These are phyloP conservation scores for Tyrophagus putrescentiae DNA, from an alignment of 1,140 invertebrate species.

Conservation along the genomic window DNA sequence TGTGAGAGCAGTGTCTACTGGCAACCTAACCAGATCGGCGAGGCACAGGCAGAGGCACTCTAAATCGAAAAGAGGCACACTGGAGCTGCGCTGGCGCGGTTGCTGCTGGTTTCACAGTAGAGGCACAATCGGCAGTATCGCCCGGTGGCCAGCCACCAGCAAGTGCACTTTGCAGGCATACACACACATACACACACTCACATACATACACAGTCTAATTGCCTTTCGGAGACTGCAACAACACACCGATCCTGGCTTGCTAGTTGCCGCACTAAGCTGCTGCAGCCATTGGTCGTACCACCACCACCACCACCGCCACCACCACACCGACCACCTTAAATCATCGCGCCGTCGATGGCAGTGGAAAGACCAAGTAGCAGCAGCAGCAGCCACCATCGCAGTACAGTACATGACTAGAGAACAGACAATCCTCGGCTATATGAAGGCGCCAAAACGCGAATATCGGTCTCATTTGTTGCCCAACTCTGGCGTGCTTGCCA, in stretches of 20 bases:
- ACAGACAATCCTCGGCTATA: too few relatives aligned
- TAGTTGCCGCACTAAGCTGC: slow-evolving; percentile 6
- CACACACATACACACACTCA: neutral
- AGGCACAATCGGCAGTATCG: too few relatives aligned
- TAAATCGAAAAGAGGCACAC: neutral
- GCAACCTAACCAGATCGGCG: slow-evolving; percentile 11
- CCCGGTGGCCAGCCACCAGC: slow-evolving; percentile 6
- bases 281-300: neutral
- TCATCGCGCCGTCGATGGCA: neutral
- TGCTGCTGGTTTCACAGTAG: neutral
- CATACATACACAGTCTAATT: neutral
- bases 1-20: neutral
- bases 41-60: neutral
- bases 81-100: neutral
- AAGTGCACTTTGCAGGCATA: too few relatives aligned
- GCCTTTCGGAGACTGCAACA: slow-evolving; percentile 3
- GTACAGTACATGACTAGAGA: too few relatives aligned
- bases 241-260: neutral
- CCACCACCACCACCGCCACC: neutral
- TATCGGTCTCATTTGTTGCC: slow-evolving; percentile 10
- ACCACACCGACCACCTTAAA: too few relatives aligned
- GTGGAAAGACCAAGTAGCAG: neutral
- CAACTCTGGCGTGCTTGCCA: neutral
- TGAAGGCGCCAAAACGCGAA: slow-evolving; percentile 11
- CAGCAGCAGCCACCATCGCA: neutral